Conservation (phyloP, 2,797 vertebrate species). For the Rousettus madagascariensis region DNA sequence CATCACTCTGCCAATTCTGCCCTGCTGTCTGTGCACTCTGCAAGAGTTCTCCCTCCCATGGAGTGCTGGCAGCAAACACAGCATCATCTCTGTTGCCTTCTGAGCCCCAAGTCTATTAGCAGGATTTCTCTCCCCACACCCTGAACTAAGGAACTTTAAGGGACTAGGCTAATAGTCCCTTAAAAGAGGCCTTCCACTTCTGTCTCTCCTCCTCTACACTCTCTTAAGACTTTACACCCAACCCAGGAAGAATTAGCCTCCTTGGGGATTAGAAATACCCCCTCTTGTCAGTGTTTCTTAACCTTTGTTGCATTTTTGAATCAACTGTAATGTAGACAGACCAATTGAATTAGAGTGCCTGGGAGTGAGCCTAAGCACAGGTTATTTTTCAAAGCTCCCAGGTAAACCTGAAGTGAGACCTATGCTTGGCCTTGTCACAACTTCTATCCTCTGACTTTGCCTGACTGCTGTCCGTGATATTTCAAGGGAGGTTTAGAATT, state of each 20-base stretch:
- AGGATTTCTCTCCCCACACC: background rate
- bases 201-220: background rate
- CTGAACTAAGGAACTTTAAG: background rate
- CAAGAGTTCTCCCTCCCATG: background rate
- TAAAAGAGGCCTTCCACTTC: background rate
- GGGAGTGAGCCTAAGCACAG: background rate
- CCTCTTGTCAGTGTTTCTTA: background rate
- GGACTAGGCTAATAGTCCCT: background rate
- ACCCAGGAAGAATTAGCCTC: background rate
- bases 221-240: background rate
- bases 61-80: background rate
- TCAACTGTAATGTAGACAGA: background rate
- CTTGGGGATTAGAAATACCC: background rate
- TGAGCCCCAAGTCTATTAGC: background rate
- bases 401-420: background rate
- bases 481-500: background rate
- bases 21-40: background rate
- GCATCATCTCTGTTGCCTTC: background rate
- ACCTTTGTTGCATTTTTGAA: background rate
- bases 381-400: background rate
- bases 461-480: background rate
- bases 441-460: background rate
- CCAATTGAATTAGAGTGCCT: background rate
- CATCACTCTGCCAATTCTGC: background rate
- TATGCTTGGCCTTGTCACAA: rapidly evolving